Evolutionary conservation across 2,113 vertebrate genomes (phyloP).

Genomic region (Azemiops feae): DNA sequence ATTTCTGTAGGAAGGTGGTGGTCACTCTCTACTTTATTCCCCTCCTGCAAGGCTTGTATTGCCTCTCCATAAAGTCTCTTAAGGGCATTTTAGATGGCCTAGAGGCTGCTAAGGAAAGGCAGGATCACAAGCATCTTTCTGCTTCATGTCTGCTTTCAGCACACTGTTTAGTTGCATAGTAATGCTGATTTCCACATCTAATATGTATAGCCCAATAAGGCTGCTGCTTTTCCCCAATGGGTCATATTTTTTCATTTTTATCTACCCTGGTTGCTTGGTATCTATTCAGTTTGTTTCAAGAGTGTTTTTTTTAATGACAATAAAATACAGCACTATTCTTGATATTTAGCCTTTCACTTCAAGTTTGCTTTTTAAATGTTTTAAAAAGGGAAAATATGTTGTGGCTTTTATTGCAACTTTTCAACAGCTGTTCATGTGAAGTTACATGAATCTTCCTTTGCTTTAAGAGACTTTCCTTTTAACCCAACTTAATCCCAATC

Average conservation of each 20-base stretch:
- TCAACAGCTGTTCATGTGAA: slow-evolving; percentile 68
- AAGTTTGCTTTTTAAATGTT: slow-evolving; percentile 36
- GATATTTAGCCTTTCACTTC: slow-evolving; percentile 73
- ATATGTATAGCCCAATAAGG: slow-evolving; percentile 50
- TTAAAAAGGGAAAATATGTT: slow-evolving; percentile 59
- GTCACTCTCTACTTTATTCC: not conserved
- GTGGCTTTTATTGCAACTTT: slow-evolving; percentile 64
- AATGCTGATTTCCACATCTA: slow-evolving; percentile 60
- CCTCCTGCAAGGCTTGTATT: not conserved
- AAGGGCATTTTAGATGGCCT: not conserved
- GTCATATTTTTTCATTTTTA: slow-evolving; percentile 43
- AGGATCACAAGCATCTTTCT: not conserved
- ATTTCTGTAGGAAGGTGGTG: not conserved
- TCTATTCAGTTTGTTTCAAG: slow-evolving; percentile 65
- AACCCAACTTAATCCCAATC: not conserved
- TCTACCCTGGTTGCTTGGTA: slow-evolving; percentile 25
- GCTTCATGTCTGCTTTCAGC: slow-evolving; percentile 63
- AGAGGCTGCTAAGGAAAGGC: not conserved
- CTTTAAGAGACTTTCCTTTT: slow-evolving; percentile 65
- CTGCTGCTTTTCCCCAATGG: slow-evolving; percentile 50
- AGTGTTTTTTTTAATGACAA: slow-evolving; percentile 53
- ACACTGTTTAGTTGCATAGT: slow-evolving; percentile 60
- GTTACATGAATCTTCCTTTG: slow-evolving; percentile 73
- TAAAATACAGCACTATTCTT: slow-evolving; percentile 74
- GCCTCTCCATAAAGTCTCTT: not conserved